Base-by-base conservation (phyloP, 2,888 invertebrate genomes). In the Polyploca ridens region DNA sequence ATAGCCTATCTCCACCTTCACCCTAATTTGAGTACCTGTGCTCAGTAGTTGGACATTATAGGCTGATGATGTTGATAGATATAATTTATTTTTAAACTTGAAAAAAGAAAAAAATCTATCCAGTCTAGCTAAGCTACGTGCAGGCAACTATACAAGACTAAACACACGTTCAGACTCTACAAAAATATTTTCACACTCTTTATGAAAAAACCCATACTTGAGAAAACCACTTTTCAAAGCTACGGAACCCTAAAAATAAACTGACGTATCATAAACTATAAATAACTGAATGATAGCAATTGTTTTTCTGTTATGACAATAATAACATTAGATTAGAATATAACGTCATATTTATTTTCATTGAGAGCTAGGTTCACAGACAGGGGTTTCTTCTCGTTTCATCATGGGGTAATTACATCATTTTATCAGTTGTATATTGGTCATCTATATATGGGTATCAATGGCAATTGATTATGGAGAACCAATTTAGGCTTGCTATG, bases 371-470 rank as follows among this genome's bases (percentile, higher is more conserved):
- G 54, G 54, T 19, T 54, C 54, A 54, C 7, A 10, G 54, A 19
- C 54, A 54, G 54, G 54, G 54, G 54, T n/a, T 19, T 54, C 49
- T 11, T 16, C 49, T 54, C 54, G 16, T 49, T 6, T 49, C 49
- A 14, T 19, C 54, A 19, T n/a, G 46, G n/a, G 46, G 19, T 54
- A 54, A 54, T 54, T 54, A 54, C 54, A 54, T 54, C 54, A 54
- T 54, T 19, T 19, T 19, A 54, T 54, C 54, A 19, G 19, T 54
- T 19, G 5, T n/a, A 10, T 19, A 19, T 54, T 10, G 13, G 2
- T 41, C 8, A n/a, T 16, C 4, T 49, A 49, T 1, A 1, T 54
- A 54, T 10, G 3, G 10, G 11, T 16, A 5, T 5, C 16, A 41
- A 8, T 4, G 7, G 3, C 44, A 44, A 14, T 7, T 44, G 14